Base-by-base conservation (phyloP, 2,888 invertebrate species). In the Coecobrya sp. region DNA sequence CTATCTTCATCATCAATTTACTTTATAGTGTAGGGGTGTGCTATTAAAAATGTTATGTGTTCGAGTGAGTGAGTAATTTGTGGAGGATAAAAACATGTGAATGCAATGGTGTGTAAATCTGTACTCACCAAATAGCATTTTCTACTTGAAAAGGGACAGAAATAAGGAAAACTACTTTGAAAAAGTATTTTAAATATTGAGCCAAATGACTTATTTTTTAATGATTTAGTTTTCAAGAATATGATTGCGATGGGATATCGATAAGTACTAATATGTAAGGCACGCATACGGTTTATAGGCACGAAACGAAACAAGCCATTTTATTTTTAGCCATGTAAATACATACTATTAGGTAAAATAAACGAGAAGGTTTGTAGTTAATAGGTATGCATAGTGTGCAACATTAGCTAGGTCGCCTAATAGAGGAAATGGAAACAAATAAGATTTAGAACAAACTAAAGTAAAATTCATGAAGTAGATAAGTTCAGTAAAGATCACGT, bases 1-100 rank as follows among this genome's bases (percentile, higher is more conserved):
- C n/a, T n/a, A 36, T 79, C 79, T 79, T 79, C 79, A 79, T 55
- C 79, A 79, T 79, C 79, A 55, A 79, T 55, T 79, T 27, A 79
- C 79, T 79, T 73, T 16, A 79, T 36, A 82, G n/a, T 82, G 62
- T 62, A 42, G 16, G 59, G 30, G 42, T 59, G 16, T 36, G 59
- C 82, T 42, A 42, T 82, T 82, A 82, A 62, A 52, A 82, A 82
- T 82, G 59, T 59, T 59, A 10, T 42, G 11, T 52, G 52, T 30
- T 25, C 13, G 68, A 30, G 68, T 42, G 27, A 52, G 79, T 55
- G 52, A 79, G 79, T 79, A 79, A 79, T 79, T 79, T 79, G 49
- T 27, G 79, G 52, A 79, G 55, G 49, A 79, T 79, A 79, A 79
- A 76, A 55, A 79, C n/a, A 55, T 22, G 27, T 79, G 19, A 19